A percentile compares a stretch with the other conserved stretches of the same genome.
Conservation (phyloP, 1,140 invertebrate genomes). For the Megathymus violae region DNA sequence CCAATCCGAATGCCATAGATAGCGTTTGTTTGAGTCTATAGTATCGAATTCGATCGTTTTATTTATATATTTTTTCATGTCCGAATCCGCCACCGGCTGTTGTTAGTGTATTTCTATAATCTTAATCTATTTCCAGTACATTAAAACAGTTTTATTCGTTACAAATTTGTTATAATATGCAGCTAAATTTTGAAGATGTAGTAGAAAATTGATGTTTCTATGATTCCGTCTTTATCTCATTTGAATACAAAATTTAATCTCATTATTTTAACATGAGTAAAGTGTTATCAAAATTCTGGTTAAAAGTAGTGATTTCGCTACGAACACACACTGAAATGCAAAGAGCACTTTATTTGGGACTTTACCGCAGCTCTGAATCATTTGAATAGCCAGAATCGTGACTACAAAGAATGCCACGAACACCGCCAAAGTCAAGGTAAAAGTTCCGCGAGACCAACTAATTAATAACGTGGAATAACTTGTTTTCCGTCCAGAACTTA, state of each 20-base stretch:
- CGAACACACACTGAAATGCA: neutral
- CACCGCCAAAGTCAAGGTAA: constrained; percentile 1
- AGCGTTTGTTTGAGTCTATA: constrained; percentile 14
- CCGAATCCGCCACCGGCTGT: neutral
- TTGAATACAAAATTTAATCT: too few species aligned
- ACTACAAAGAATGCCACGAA: neutral
- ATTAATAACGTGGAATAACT: constrained; percentile 26
- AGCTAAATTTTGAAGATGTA: too few species aligned
- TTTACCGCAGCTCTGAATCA: neutral
- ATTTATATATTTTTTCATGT: neutral
- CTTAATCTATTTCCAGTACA: neutral
- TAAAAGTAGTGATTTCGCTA: neutral
- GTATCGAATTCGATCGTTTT: constrained; percentile 10
- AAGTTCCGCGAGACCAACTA: constrained; percentile 1
- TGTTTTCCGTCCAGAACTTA: constrained; percentile 1
- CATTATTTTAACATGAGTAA: too few species aligned
- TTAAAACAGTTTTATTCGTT: too few species aligned
- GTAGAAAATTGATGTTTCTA: too few species aligned
- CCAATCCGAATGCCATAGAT: constrained; percentile 28
- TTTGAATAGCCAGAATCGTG: neutral
- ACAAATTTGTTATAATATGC: too few species aligned
- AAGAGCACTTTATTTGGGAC: neutral
- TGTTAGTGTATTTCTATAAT: neutral
- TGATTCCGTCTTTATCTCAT: too few species aligned
- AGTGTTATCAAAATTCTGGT: neutral